Evolutionary conservation across 1,140 invertebrate genomes (phyloP).

Genomic region (Drosophila setifemur): DNA sequence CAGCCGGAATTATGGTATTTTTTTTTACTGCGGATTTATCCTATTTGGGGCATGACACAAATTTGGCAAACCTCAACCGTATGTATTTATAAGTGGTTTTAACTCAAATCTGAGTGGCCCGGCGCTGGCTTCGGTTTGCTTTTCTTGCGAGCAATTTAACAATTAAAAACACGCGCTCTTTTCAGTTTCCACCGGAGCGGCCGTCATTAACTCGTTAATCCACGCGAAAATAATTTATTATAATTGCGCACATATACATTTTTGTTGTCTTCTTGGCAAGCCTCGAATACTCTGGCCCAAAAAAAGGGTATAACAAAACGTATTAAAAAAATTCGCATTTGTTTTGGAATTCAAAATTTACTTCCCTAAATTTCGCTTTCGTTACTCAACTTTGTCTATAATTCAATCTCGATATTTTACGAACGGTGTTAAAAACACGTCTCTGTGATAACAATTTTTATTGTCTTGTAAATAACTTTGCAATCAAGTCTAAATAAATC

Average conservation of each 20-base stretch:
- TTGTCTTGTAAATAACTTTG: constrained; percentile 12
- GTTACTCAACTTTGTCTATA: no score
- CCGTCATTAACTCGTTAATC: constrained; percentile 78
- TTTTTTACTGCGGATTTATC: constrained; percentile 64
- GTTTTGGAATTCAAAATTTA: no score
- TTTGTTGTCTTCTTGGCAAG: constrained; percentile 19
- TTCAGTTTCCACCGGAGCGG: constrained; percentile 44
- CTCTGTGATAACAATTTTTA: constrained; percentile 12
- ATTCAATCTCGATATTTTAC: neutral
- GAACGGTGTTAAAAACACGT: neutral
- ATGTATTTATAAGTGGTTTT: constrained; percentile 19
- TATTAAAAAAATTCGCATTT: no score
- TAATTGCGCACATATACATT: constrained; percentile 69
- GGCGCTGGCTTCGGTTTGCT: constrained; percentile 28
- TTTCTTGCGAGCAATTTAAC: constrained; percentile 76
- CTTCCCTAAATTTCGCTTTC: neutral
- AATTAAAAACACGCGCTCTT: constrained; percentile 79
- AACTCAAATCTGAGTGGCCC: constrained; percentile 9
- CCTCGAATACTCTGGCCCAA: neutral
- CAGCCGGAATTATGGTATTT: constrained; percentile 26
- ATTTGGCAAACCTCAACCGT: constrained; percentile 64
- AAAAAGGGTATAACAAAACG: neutral
- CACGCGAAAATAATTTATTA: constrained; percentile 80
- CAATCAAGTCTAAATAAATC: constrained; percentile 8
- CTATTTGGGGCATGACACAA: constrained; percentile 80